Conservation (phyloP, 1,140 invertebrate genomes). For the Ceratosolen fusciceps region DNA sequence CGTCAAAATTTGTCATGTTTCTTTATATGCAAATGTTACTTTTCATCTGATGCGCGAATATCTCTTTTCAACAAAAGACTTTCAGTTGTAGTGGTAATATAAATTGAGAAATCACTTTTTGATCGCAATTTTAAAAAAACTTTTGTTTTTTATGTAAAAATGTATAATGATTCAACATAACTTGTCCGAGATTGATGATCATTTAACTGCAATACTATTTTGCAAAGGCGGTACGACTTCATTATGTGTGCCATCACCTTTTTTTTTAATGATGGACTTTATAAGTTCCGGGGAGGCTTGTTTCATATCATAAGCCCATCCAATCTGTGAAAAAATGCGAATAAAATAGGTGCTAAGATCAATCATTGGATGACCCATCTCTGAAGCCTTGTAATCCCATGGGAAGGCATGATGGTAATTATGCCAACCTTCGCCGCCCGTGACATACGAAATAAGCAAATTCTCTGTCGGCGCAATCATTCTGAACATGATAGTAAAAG, state of each 20-base stretch:
- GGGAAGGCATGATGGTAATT: constrained; percentile 95
- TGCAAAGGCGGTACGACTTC: background rate
- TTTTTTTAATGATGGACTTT: constrained; percentile 70
- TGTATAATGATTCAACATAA: background rate
- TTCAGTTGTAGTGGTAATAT: background rate
- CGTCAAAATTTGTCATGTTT: background rate
- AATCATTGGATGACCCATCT: constrained; percentile 71
- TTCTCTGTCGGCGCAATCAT: constrained; percentile 43
- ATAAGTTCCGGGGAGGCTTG: constrained; percentile 74
- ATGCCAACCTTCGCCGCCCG: constrained; percentile 79
- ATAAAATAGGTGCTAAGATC: constrained; percentile 78
- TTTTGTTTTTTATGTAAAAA: background rate
- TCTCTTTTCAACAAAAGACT: background rate
- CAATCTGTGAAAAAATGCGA: constrained; percentile 79
- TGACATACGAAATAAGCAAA: constrained; percentile 68
- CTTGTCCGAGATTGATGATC: background rate
- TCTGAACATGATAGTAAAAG: constrained; percentile 1
- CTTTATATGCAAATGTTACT: background rate
- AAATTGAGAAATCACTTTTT: background rate
- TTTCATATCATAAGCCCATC: constrained; percentile 86
- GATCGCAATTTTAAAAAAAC: background rate
- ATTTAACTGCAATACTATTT: background rate
- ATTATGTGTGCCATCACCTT: constrained; percentile 57
- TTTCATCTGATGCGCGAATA: background rate
- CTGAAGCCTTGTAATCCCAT: constrained; percentile 87